Base-by-base conservation (phyloP, 2,797 vertebrate genomes). In the Eremophila alpestris region DNA sequence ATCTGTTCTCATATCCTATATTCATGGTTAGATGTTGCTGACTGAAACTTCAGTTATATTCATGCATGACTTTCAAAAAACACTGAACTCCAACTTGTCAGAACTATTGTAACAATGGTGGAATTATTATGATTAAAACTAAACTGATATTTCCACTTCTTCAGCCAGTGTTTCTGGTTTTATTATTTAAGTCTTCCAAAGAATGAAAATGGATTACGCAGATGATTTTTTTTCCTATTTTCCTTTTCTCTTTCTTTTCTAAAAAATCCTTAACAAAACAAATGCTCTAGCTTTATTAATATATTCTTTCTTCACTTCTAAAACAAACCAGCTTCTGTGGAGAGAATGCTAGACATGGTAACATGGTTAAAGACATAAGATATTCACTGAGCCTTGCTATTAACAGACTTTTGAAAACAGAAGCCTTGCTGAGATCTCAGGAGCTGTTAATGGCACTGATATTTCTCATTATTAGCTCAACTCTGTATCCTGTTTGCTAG, bases 131-230 rank as follows among this genome's bases (percentile, higher is more conserved):
- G 62, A 80, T 69, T 65, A 85, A 92, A 95, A 69, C 48, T 59
- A 89, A 94, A 90, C 52, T 78, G 62, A 16, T 81, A 78, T 93
- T 96, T 93, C 82, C 62, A 71, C 24, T 92, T 78, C 65, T 71
- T 59, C 52, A 73, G 92, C 81, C 90, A 91, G 36, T 14, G 24
- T 49, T 85, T 43, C 55, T 90, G 34, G 69, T 75, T 93, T 95
- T 85, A 81, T 92, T 93, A 87, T 86, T 75, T 65, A 48, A 79
- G 82, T n/a, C 40, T 88, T 93, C 48, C 43, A 81, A 87, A 92
- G 65, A 93, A 91, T 65, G 69, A 77, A 95, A 96, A 96, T 93
- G 60, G n/a, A 68, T 91, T 92, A 45, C 27, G 30, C 90, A 95
- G 89, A 90, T 46, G 17, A 56, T 32, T 34, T 71, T 71, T 71